Evolutionary conservation across 2,888 invertebrate genomes (phyloP).

Genomic region (Aromia moschata): DNA sequence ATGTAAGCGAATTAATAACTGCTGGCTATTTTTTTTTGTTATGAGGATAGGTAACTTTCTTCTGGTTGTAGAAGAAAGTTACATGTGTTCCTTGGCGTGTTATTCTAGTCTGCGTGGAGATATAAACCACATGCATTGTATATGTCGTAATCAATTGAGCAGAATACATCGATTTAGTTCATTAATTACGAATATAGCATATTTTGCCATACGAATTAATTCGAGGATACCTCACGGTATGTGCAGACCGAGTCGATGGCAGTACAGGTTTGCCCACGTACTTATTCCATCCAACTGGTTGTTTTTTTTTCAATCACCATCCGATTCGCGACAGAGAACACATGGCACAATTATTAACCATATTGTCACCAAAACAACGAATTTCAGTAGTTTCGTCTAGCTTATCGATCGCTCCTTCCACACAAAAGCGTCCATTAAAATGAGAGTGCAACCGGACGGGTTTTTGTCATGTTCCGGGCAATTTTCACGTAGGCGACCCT

Average conservation of each 20-base stretch:
- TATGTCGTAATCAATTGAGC: too few species aligned
- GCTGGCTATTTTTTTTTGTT: too few species aligned
- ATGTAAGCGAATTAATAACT: too few species aligned
- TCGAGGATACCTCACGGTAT: conserved; percentile 7
- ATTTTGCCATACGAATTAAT: conserved; percentile 14
- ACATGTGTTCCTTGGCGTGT: too few species aligned
- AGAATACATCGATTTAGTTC: not conserved
- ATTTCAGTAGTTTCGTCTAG: conserved; percentile 31
- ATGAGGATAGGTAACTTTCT: too few species aligned
- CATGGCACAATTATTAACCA: conserved; percentile 48
- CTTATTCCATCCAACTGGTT: conserved; percentile 50
- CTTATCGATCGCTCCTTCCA: not conserved
- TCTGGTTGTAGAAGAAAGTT: too few species aligned
- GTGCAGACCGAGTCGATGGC: conserved; percentile 30
- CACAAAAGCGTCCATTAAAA: not conserved
- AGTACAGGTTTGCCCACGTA: conserved; percentile 33
- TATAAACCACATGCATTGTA: too few species aligned
- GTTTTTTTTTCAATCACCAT: conserved; percentile 44
- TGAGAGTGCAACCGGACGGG: not conserved
- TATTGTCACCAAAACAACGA: conserved; percentile 46
- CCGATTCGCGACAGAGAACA: conserved; percentile 47
- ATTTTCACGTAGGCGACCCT: conserved; percentile 17
- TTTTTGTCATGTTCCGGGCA: not conserved
- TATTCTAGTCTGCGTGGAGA: too few species aligned
- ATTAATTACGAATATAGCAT: not conserved